These are phyloP conservation scores for Pocillopora damicornis DNA, from an alignment of 64 coral and sea anemone species.

Conservation along the genomic window DNA sequence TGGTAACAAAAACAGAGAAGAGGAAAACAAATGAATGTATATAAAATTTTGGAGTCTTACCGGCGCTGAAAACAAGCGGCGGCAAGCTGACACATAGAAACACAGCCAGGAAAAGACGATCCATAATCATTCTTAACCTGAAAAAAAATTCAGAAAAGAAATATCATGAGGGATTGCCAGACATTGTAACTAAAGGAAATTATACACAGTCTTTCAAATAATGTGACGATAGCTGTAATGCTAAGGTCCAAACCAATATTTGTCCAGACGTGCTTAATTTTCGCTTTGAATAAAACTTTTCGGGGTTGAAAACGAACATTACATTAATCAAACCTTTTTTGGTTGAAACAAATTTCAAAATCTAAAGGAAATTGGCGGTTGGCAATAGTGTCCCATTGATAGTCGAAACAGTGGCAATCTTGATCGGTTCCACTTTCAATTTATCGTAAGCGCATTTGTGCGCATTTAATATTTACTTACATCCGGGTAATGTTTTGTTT, in stretches of 20 bases:
- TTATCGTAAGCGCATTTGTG: too few species aligned
- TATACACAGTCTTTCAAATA: background rate
- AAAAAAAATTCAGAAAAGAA: background rate
- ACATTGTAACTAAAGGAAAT: background rate
- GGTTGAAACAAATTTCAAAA: too few species aligned
- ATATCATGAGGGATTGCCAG: background rate
- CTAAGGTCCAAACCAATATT: background rate
- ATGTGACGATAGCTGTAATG: background rate
- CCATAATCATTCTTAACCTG: background rate
- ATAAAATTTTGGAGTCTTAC: background rate
- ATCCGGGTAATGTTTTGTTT: too few species aligned
- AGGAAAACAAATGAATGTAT: too few species aligned
- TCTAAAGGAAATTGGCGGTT: too few species aligned
- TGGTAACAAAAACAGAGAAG: too few species aligned
- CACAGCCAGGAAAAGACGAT: background rate
- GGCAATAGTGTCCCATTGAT: too few species aligned
- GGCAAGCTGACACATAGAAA: background rate
- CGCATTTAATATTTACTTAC: too few species aligned
- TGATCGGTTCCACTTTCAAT: too few species aligned
- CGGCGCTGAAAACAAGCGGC: background rate
- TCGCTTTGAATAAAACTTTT: background rate
- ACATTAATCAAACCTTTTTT: too few species aligned
- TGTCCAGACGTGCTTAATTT: background rate
- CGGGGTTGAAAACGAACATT: too few species aligned
- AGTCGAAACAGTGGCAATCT: too few species aligned